phyloP scores from a whole-genome alignment of 2,797 vertebrate genomes.

The Crocidura indochinensis region DNA sequence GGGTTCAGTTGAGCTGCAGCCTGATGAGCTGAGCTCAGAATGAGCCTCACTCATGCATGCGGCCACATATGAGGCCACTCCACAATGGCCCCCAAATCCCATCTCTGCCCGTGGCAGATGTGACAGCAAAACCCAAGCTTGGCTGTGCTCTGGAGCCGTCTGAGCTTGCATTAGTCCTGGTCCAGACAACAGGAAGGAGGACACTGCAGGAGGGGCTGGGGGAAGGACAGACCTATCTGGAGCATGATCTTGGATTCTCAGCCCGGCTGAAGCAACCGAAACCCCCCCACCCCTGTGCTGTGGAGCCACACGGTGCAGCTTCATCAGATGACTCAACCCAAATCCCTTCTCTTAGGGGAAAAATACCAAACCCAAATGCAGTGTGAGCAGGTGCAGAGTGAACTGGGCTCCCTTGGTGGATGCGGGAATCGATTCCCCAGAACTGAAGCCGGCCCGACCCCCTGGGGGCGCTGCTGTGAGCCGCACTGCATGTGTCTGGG shows the following conservation, averaged over 20 bases:
- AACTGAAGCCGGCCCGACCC: constrained; percentile 2
- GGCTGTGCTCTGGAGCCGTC: fast-evolving
- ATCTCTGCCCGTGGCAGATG: not conserved
- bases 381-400: constrained; percentile 65
- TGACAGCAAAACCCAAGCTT: fast-evolving
- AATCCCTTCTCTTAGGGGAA: constrained; percentile 68
- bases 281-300: constrained; percentile 29
- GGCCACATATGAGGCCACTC: not conserved
- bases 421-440: constrained; percentile 37
- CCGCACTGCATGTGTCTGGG: constrained; percentile 1
- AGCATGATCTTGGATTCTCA: no score
- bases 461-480: not conserved
- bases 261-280: no score
- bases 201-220: not conserved
- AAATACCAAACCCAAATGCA: no score
- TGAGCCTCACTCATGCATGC: not conserved
- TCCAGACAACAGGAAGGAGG: not conserved
- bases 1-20: not conserved
- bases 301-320: constrained; percentile 26
- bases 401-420: constrained; percentile 34
- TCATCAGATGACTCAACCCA: constrained; percentile 73
- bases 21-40: not conserved
- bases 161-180: not conserved
- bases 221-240: not conserved
- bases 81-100: not conserved